Base-by-base conservation (phyloP, 2,113 vertebrate genomes). In the Parus major region DNA sequence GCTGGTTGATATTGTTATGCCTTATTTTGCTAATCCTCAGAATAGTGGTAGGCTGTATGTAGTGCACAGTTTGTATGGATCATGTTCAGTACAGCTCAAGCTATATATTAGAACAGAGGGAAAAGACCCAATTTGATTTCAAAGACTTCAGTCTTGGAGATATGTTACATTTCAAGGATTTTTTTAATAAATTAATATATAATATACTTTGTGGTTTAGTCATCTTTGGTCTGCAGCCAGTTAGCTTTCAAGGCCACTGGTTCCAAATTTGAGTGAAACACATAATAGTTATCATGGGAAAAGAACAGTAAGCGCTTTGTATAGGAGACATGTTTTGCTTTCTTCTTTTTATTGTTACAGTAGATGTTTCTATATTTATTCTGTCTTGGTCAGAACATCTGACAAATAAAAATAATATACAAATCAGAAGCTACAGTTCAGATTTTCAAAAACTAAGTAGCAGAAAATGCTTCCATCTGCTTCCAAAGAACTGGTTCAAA, bases 11-110 rank as follows among this genome's bases (percentile, higher is more conserved):
- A 70, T 66, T 65, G 72, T 92, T 92, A 85, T 66, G 41, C 13
- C 85, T 90, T 87, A 94, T 82, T 95, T 94, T 91, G 11, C 9
- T 91, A 82, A 89, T 87, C 27, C 82, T 85, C 50, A 69, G n/a
- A 82, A 63, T 36, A 82, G 14, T 29, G 15, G 29, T 61, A 85
- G 87, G 79, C 65, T 65, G 18, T 76, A 35, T 72, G 31, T 17
- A 56, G 20, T 3, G 1, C 28, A 63, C 3, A 47, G 15, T 68
- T 84, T 44, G 12, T 41, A 69, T 68, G 69, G 42, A 44, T 78
- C 15, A 6, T 50, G 29, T 69, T 76, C 81, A 57, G 49, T 52
- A 53, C 27, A 35, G 7, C 27, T 83, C 63, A 73, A 72, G 23
- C 35, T 83, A 18, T 42, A 29, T 2, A 2, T 60, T 49, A 46